These are phyloP conservation scores for Macrosiphum euphorbiae DNA, from an alignment of 2,888 invertebrate genomes.

Conservation along the genomic window DNA sequence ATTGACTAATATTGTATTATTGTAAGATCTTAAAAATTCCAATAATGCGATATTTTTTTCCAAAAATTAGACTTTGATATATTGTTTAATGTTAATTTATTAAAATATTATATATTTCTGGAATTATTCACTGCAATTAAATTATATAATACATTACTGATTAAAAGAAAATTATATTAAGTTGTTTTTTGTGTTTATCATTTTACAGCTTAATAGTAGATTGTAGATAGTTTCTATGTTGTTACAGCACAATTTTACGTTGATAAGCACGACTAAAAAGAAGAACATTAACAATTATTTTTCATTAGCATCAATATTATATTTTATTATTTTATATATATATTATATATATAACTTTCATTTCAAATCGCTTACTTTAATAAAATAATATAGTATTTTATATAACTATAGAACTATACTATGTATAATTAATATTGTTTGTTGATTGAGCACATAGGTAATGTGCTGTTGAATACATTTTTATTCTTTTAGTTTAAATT, in stretches of 20 bases:
- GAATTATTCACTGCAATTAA: not conserved
- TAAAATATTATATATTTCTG: not conserved
- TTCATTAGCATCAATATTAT: not conserved
- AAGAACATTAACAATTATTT: not conserved
- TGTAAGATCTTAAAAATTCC: not conserved
- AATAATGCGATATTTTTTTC: not conserved
- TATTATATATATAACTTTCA: not conserved
- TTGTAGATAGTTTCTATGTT: not conserved
- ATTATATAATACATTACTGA: not conserved
- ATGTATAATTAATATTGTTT: not conserved
- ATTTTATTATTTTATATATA: not conserved
- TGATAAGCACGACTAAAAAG: not conserved
- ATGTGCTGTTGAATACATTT: not conserved
- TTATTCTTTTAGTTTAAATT: not conserved
- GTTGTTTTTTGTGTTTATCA: not conserved
- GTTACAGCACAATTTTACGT: not conserved
- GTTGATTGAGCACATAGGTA: not conserved
- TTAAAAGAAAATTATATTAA: not conserved
- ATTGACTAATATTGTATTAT: not conserved
- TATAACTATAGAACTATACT: not conserved
- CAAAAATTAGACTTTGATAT: not conserved
- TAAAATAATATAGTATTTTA: not conserved
- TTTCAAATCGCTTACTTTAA: not conserved
- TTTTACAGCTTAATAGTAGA: not conserved
- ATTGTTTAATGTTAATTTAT: not conserved